Evolutionary conservation across 2,888 invertebrate species (phyloP), one percentile per base, ranked within the genome.

Genomic region (Cosmopolites sordidus): DNA sequence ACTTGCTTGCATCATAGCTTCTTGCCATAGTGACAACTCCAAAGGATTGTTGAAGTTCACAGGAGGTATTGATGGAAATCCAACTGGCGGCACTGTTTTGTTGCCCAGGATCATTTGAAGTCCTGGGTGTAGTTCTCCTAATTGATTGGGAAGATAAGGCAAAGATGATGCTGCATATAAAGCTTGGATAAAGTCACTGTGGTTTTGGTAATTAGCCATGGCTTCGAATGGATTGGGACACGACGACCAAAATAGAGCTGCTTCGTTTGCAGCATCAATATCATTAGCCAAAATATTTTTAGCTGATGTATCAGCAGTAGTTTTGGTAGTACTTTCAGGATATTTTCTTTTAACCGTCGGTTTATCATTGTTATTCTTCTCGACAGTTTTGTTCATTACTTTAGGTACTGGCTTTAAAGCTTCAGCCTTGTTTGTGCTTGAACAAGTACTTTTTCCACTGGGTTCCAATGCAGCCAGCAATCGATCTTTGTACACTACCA

Each of bases 241-340:
- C 0, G 87, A 87, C 45, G 87, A 70, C 87, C 86, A 87, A 59
- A 86, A 69, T 83, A 87, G 85, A 66, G 86, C 86, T 1, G 85
- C 81, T 42, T 83, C 78, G 1, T 83, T 84, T 0, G 86, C 85
- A 0, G 84, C 82, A 64, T 86, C 84, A 39, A 86, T 81, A 53
- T 86, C 85, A 44, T 79, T 79, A 0, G 83, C 81, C 42, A 83
- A 65, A 43, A 75, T 75, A 52, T 68, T 70, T 48, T 62, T 60
- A n/a, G 57, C 51, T 45, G 58, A 43, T 11, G 54, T 48, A 30
- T 59, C 58, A 12, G 55, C 27, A 6, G 41, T 37, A 18, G 40
- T 48, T 41, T 58, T 48, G 11, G n/a, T 6, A 2, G 22, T 6
- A 15, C 12, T 29, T 18, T 47, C 48, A 6, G 18, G 18, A 43